phyloP scores from a whole-genome alignment of 2,797 vertebrate genomes.

The Oophaga sylvatica region DNA sequence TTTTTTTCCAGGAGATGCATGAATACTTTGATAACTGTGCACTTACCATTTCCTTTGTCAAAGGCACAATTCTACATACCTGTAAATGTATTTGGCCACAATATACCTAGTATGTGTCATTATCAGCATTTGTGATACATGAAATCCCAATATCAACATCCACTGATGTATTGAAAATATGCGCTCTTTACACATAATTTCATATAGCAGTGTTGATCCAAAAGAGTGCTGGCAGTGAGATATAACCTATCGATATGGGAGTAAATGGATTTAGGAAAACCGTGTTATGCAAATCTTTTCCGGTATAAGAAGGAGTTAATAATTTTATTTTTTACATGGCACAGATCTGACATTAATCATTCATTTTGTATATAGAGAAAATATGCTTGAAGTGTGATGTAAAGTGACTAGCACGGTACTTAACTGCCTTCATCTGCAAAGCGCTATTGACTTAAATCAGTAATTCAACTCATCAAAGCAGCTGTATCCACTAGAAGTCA shows the following conservation, averaged over 20 bases:
- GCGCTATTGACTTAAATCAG: constrained; percentile 27
- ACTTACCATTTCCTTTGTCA: background rate
- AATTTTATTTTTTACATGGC: background rate
- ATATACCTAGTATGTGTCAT: no score
- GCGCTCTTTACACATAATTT: no score
- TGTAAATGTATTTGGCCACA: no score
- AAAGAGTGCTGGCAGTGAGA: background rate
- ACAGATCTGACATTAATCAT: background rate
- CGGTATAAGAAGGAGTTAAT: background rate
- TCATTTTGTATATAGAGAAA: background rate
- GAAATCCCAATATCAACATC: no score
- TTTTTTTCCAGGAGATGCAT: background rate
- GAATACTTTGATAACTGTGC: background rate
- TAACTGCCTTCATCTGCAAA: background rate
- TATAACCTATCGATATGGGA: background rate
- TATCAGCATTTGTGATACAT: no score
- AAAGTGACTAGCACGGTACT: constrained; percentile 3
- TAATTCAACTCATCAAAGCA: constrained; percentile 24
- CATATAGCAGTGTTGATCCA: no score
- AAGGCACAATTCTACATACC: background rate
- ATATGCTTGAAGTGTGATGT: constrained; percentile 12
- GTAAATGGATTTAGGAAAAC: background rate
- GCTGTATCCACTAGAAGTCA: constrained; percentile 13
- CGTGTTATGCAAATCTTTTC: background rate
- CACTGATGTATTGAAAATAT: no score